Conservation (phyloP, 1,140 invertebrate species). For the Calephelis nemesis region DNA sequence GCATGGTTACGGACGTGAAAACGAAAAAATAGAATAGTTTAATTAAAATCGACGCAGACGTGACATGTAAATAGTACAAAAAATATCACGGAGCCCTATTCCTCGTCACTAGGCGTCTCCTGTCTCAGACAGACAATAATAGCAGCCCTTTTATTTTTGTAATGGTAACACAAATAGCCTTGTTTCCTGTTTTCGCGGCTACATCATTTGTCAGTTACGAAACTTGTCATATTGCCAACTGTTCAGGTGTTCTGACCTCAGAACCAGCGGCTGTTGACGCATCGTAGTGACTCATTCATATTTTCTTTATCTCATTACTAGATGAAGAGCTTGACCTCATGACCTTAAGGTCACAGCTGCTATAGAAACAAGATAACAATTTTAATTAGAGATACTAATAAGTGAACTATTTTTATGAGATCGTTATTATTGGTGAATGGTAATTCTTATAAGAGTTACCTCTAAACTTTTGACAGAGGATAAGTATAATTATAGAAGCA, state of each 20-base stretch:
- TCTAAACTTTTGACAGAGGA: too few relatives aligned
- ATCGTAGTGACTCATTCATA: slow-evolving; percentile 44
- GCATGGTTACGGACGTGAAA: neutral
- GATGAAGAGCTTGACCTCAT: neutral
- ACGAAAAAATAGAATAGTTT: neutral
- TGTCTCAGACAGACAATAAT: slow-evolving; percentile 13
- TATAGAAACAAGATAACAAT: neutral
- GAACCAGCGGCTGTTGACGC: slow-evolving; percentile 40
- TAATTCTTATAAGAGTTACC: too few relatives aligned
- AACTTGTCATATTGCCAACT: slow-evolving; percentile 64
- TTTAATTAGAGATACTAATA: too few relatives aligned
- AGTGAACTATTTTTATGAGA: too few relatives aligned
- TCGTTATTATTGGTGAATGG: too few relatives aligned
- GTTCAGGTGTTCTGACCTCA: slow-evolving; percentile 61
- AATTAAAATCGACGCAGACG: too few relatives aligned
- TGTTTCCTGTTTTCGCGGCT: slow-evolving; percentile 64
- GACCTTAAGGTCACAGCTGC: neutral
- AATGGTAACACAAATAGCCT: slow-evolving; percentile 49
- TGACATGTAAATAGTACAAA: neutral
- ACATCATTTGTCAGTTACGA: slow-evolving; percentile 49
- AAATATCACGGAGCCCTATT: neutral
- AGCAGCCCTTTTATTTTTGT: slow-evolving; percentile 29
- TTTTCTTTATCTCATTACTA: slow-evolving; percentile 24
- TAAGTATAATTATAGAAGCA: too few relatives aligned
- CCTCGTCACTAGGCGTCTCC: neutral